These are phyloP conservation scores for Syngnathoides biaculeatus DNA, from an alignment of 2,113 vertebrate genomes.

Conservation along the genomic window DNA sequence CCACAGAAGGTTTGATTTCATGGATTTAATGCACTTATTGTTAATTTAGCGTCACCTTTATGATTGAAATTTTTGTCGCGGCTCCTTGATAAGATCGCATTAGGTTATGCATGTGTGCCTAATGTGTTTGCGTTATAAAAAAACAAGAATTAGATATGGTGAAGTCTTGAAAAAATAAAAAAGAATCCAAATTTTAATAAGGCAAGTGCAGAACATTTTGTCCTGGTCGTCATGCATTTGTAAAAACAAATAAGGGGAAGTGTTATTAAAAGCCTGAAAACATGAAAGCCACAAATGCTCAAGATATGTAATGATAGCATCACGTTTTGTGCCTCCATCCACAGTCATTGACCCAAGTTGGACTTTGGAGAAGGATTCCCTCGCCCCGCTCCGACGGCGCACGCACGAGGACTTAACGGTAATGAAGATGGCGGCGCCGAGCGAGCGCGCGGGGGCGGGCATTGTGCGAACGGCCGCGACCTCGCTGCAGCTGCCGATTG, in stretches of 20 bases:
- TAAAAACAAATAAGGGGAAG: neutral
- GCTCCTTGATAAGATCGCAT: neutral
- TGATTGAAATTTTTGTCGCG: neutral
- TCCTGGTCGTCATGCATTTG: neutral
- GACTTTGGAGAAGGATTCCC: neutral
- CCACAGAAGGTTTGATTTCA: neutral
- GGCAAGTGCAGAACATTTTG: neutral
- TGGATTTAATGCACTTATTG: no score
- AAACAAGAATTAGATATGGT: no score
- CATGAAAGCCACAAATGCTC: neutral
- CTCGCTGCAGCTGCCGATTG: slow-evolving; percentile 34
- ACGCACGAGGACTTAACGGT: slow-evolving; percentile 43
- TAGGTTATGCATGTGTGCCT: neutral
- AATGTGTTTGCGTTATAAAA: neutral
- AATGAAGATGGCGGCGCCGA: slow-evolving; percentile 53
- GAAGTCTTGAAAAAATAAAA: no score
- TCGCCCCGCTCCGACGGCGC: neutral
- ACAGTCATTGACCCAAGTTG: neutral
- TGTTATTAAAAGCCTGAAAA: neutral
- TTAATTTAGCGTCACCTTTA: neutral
- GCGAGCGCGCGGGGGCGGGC: slow-evolving; percentile 14
- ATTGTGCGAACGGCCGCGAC: slow-evolving; percentile 37
- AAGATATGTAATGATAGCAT: neutral
- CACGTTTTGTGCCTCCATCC: neutral
- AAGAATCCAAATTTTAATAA: no score